phyloP scores from a whole-genome alignment of 2,888 invertebrate species.

The Acrocera orbiculus region DNA sequence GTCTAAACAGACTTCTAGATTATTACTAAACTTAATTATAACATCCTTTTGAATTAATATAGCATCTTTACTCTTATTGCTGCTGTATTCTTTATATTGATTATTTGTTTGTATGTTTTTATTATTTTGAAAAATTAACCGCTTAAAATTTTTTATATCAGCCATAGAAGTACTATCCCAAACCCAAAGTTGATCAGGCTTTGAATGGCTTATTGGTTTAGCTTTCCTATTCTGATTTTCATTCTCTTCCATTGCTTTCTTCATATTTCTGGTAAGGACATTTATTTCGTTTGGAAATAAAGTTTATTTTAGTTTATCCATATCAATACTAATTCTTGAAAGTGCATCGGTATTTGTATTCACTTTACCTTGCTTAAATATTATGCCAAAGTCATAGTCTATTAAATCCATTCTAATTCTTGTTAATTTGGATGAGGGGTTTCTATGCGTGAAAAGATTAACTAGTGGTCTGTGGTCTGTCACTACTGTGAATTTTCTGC shows the following conservation, averaged over 20 bases:
- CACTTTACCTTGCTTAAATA: not conserved
- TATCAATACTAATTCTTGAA: not conserved
- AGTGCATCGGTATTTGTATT: not conserved
- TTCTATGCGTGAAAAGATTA: not conserved
- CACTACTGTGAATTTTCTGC: constrained; percentile 6
- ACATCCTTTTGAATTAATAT: not conserved
- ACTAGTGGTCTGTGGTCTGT: constrained; percentile 1
- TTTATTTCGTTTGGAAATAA: too few relatives aligned
- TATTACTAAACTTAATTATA: not conserved
- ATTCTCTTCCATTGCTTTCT: too few relatives aligned
- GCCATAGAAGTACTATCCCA: not conserved
- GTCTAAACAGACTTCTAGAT: not conserved
- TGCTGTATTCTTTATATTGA: not conserved
- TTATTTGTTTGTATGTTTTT: not conserved
- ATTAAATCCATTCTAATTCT: not conserved
- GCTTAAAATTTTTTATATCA: not conserved
- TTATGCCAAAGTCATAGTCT: not conserved
- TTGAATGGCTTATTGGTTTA: not conserved
- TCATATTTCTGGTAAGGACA: too few relatives aligned
- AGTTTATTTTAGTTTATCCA: not conserved
- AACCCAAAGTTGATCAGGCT: not conserved
- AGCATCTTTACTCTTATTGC: not conserved
- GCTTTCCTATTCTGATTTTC: not conserved
- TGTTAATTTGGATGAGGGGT: not conserved
- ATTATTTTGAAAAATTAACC: not conserved